Base-by-base conservation (phyloP, 2,113 vertebrate genomes). In the Monopterus albus region DNA sequence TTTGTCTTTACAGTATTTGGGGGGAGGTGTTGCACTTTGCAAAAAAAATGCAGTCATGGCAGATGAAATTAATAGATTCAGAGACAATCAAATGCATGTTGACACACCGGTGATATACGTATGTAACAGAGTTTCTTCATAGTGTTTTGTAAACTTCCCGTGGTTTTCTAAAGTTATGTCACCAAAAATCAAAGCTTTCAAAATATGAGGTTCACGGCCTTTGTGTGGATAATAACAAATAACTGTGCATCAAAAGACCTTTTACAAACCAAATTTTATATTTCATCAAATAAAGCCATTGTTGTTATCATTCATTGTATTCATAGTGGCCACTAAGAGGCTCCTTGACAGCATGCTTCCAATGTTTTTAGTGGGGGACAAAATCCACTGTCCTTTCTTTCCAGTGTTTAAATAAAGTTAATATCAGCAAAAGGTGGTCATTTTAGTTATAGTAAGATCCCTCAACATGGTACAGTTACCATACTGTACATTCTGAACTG, bases 1-100 rank as follows among this genome's bases (percentile, higher is more conserved):
- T 79, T 86, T 70, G 67, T 76, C 7, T 72, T 60, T 40, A 28
- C 10, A 14, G 53, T 23, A 20, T 40, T 70, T 29, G 0, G 12
- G 39, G 49, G 59, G 63, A 29, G 62, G 55, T 39, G 38, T 21
- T 33, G n/a, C 1, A 20, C 29, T 65, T 66, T 52, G 33, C 23
- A 60, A 51, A 47, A 20, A 14, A 61, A 10, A 10, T 21, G n/a
- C 53, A 4, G 21, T n/a, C n/a, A n/a, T n/a, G n/a, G n/a, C n/a
- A n/a, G n/a, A 40, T 3, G 29, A 39, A 61, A 55, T 31, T 5
- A 35, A 60, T 11, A 18, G 25, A 50, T 55, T 6, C 4, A 6
- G 39, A 3, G 13, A 12, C 2, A 21, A 13, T 60, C 20, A 57
- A 38, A 63, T 64, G 47, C 8, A 45, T 17, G 57, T 29, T 36